Evolutionary conservation across 2,888 invertebrate species (phyloP), one percentile per base, ranked within the genome.

Genomic region (Thymelicus sylvestris): DNA sequence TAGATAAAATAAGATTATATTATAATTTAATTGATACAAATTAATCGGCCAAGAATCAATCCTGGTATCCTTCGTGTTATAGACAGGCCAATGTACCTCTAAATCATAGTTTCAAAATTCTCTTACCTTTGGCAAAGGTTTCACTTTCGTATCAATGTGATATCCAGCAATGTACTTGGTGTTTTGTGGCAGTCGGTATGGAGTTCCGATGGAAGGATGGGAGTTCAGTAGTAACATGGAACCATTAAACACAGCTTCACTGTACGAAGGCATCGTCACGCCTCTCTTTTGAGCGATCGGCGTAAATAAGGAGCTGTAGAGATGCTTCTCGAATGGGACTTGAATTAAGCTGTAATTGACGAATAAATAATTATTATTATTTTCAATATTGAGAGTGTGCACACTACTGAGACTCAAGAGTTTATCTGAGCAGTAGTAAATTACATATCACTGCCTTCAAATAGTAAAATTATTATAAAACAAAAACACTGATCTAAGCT

Each of bases 101-200:
- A 31, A 5, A 5, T 31, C 31, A 31, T 31, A 31, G 31, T 15
- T 52, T 52, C 10, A 6, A 52, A 19, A 24, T 19, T 12, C 6
- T 10, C 74, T 75, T 78, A 91, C 91, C 81, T 85, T 78, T 1
- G 87, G 82, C 38, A 91, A 74, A 2, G 87, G 85, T 39, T 83
- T 80, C 0, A 81, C 77, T 6, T 82, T 78, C 0, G 74, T 77
- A 2, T 85, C 78, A 3, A 90, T 86, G 70, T 90, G 89, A 10
- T 84, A 84, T 4, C 90, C 90, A 39, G 82, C 89, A 3, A 90
- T 75, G 50, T 84, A 86, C 66, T 84, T 85, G 61, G 83, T 82
- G 73, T 84, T 85, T 62, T 85, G 84, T 12, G 89, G 84, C 6
- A 86, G 73, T 59, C 80, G 78, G 50, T 79, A 81, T 12, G 82